Percentiles rank a stretch among this genome's conserved stretches.
These are phyloP conservation scores for Papilio helenus DNA, from an alignment of 1,140 invertebrate species.

Conservation along the genomic window DNA sequence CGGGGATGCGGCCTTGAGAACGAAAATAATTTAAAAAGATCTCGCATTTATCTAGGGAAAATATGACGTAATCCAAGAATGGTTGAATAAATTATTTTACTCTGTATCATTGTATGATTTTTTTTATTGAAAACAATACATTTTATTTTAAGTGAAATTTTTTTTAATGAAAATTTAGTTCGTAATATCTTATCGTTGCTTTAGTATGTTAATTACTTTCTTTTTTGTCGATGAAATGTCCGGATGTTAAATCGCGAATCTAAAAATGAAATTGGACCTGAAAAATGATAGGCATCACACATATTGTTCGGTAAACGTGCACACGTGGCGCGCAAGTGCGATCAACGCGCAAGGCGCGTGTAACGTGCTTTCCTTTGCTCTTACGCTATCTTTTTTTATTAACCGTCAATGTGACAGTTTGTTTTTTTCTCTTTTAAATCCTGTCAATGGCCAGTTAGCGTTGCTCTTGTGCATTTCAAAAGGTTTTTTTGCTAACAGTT, in stretches of 20 bases:
- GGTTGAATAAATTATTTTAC: neutral
- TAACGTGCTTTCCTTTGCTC: constrained; percentile 4
- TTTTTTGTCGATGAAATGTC: neutral
- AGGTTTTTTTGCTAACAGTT: neutral
- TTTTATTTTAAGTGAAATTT: neutral
- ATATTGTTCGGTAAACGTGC: neutral
- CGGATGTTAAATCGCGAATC: constrained; percentile 25
- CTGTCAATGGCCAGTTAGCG: constrained; percentile 17
- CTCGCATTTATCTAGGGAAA: neutral
- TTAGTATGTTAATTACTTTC: neutral
- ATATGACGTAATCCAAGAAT: neutral
- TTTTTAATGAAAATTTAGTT: neutral
- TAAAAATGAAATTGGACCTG: constrained; percentile 25
- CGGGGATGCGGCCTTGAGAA: constrained; percentile 3
- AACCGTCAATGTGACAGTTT: constrained; percentile 15
- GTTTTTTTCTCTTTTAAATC: constrained; percentile 8
- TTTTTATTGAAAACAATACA: neutral
- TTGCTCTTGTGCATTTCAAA: neutral
- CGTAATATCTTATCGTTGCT: neutral
- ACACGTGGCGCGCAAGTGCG: constrained; percentile 28
- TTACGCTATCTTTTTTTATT: neutral
- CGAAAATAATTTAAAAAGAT: constrained; percentile 1
- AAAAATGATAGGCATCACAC: neutral
- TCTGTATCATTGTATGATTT: no score
- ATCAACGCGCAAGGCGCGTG: constrained; percentile 4